Percentiles rank a stretch among this genome's conserved stretches.
phyloP scores from a whole-genome alignment of 2,797 vertebrate genomes.

The Oreortyx pictus region DNA sequence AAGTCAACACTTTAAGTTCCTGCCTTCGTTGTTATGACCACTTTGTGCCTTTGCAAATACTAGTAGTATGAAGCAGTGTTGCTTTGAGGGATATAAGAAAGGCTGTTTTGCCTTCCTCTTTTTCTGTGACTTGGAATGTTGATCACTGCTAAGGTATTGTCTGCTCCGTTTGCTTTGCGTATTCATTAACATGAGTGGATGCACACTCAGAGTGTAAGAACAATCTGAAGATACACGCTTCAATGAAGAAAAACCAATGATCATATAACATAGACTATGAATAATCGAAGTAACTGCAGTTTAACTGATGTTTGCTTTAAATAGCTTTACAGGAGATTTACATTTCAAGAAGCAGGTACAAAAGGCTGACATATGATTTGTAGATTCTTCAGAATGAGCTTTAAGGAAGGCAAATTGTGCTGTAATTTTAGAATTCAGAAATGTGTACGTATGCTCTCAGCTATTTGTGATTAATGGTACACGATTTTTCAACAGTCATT shows the following conservation, averaged over 20 bases:
- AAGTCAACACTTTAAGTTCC: background rate
- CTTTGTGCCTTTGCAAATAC: background rate
- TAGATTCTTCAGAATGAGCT: background rate
- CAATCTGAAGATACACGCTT: background rate
- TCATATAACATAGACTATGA: accelerated
- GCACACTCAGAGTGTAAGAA: background rate
- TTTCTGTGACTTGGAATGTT: background rate
- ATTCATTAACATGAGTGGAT: background rate
- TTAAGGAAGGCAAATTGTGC: background rate
- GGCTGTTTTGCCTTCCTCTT: background rate
- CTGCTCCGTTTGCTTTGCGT: background rate
- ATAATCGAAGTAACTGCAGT: background rate
- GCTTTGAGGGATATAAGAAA: background rate
- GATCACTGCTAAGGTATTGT: background rate
- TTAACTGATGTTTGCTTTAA: background rate
- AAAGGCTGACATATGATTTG: background rate
- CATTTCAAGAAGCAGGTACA: background rate
- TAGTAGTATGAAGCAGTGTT: accelerated
- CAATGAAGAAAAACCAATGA: background rate
- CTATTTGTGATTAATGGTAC: background rate
- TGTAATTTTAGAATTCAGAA: background rate
- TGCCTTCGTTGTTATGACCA: background rate
- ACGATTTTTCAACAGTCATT: background rate
- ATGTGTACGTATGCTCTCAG: background rate
- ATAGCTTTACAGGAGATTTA: background rate